phyloP scores from a whole-genome alignment of 2,888 invertebrate species.

The Drosophila anceps region DNA sequence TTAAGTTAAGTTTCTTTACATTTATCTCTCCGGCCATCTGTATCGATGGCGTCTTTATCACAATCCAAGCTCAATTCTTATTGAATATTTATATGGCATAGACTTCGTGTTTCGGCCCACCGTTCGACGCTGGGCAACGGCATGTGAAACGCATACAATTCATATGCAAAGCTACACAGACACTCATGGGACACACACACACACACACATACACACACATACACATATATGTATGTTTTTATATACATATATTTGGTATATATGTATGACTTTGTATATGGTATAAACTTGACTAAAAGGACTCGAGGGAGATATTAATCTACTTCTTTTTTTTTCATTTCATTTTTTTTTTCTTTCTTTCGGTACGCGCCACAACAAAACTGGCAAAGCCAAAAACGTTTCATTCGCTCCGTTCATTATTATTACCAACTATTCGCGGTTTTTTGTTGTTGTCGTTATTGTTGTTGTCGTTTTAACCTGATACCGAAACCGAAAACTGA shows the following conservation, averaged over 20 bases:
- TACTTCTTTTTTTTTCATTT: constrained; percentile 53
- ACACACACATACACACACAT: not conserved
- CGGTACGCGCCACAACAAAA: constrained; percentile 52
- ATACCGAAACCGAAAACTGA: constrained; percentile 71
- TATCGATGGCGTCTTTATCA: too few relatives aligned
- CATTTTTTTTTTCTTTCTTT: constrained; percentile 24
- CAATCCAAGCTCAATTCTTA: not conserved
- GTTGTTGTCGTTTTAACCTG: constrained; percentile 64
- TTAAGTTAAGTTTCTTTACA: too few relatives aligned
- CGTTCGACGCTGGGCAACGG: constrained; percentile 50
- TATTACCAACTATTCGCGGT: constrained; percentile 77
- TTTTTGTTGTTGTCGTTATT: constrained; percentile 36
- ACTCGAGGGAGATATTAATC: constrained; percentile 81
- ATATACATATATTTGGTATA: constrained; percentile 8
- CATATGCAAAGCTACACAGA: constrained; percentile 62
- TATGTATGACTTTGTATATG: constrained; percentile 44
- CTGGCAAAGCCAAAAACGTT: constrained; percentile 64
- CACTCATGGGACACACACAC: constrained; percentile 52
- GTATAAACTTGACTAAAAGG: constrained; percentile 79
- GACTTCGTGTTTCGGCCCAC: constrained; percentile 18
- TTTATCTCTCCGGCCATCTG: too few relatives aligned
- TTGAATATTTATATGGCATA: not conserved
- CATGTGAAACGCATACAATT: constrained; percentile 66
- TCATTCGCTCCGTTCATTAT: constrained; percentile 71
- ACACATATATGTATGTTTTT: not conserved